phyloP scores from a whole-genome alignment of 2,113 vertebrate species.

The Cnemophilus loriae region DNA sequence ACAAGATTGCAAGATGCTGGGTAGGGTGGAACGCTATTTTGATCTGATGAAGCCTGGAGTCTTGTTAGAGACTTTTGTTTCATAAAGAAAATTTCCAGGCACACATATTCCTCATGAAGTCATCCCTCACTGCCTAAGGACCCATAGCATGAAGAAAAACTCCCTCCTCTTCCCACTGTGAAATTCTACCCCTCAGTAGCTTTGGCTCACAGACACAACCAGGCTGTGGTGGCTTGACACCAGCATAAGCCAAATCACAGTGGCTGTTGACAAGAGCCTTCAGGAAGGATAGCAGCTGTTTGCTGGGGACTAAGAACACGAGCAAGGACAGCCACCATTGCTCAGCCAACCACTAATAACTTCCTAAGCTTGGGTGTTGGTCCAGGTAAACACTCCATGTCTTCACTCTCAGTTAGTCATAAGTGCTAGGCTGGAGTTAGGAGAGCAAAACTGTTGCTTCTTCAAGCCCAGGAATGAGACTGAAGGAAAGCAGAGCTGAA shows the following conservation, averaged over 20 bases:
- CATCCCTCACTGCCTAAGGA: background rate
- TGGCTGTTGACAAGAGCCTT: background rate
- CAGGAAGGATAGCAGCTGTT: background rate
- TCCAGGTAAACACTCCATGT: background rate
- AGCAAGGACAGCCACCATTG: background rate
- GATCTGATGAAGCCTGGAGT: background rate
- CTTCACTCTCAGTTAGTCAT: background rate
- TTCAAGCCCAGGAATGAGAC: background rate
- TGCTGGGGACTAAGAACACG: background rate
- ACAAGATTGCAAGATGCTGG: background rate
- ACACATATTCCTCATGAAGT: fast-evolving
- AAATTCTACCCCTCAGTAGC: background rate
- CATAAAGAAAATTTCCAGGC: background rate
- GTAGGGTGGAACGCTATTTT: background rate
- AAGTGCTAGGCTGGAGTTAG: background rate
- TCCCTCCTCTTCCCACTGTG: background rate
- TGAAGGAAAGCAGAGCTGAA: background rate
- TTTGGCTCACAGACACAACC: background rate
- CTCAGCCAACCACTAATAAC: background rate
- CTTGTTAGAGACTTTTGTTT: background rate
- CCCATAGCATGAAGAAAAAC: background rate
- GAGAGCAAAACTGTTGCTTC: background rate
- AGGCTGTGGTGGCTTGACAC: background rate
- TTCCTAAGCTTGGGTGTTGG: background rate
- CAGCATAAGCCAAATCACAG: background rate